Base-by-base conservation (phyloP, 2,888 invertebrate species). In the Xestia c-nigrum region DNA sequence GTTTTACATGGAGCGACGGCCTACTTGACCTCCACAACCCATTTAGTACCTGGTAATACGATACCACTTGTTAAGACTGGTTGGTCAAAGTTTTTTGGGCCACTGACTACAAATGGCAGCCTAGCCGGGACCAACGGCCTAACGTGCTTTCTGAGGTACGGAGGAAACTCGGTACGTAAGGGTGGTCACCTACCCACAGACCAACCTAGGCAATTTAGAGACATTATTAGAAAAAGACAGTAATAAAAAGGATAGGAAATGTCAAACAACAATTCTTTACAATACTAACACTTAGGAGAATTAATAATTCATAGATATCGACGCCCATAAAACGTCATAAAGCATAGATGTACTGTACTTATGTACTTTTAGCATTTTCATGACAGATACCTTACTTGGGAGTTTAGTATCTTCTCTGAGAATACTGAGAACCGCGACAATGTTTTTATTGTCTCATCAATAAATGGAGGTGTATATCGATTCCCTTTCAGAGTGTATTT, bases 351-450 rank as follows among this genome's bases (percentile, higher is more conserved):
- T 38, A 19, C 61, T 61, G 12, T 59, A 47, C 40, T 38, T 61
- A 65, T 5, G 47, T 50, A 12, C 43, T 61, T 66, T 43, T 61
- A 24, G 40, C 12, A 64, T 68, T 68, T 65, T 59, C 78, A 43
- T 61, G 5, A 24, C 5, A 47, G 24, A 70, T 61, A 57, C 65
- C 65, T 47, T 75, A 72, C 57, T 52, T 66, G 61, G 74, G 6
- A 0, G 57, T 72, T 76, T 43, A 80, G 52, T 84, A 55, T 24
- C 31, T 40, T 59, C 68, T n/a, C 6, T 31, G 7, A 16, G 21
- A 70, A 59, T 81, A 57, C 85, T 65, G 12, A 59, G 85, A 85
- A 83, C 50, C 31, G 55, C 57, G 69, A 64, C 68, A 76, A 55
- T 72, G 69, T 75, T 43, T 77, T 81, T 70, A 85, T 72, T 63